phyloP scores from a whole-genome alignment of 2,888 invertebrate species.

The Conus canariensis region DNA sequence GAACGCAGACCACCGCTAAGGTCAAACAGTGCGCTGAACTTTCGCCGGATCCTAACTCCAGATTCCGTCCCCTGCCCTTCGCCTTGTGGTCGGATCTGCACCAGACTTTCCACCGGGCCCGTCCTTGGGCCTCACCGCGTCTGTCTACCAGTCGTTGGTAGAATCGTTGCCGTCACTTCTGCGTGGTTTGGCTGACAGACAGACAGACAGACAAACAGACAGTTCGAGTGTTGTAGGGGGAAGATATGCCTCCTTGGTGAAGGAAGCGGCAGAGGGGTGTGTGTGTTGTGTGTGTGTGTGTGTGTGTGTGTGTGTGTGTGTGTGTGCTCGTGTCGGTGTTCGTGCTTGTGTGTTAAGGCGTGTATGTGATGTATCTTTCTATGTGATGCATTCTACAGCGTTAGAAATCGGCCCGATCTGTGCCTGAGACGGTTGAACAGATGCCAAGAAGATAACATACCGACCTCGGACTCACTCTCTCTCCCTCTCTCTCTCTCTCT shows the following conservation, averaged over 20 bases:
- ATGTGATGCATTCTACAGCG: neutral
- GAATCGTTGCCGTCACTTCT: too few species aligned
- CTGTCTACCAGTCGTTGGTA: too few species aligned
- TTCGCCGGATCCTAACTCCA: too few species aligned
- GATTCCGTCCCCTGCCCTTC: too few species aligned
- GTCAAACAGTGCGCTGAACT: too few species aligned
- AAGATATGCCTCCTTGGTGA: neutral
- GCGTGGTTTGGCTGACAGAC: neutral
- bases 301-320: slow-evolving; percentile 1
- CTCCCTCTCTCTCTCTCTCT: neutral
- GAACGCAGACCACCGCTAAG: too few species aligned
- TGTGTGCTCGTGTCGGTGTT: neutral
- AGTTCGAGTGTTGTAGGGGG: neutral
- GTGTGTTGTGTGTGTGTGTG: neutral
- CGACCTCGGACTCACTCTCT: neutral
- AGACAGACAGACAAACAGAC: neutral
- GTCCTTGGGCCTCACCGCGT: too few species aligned
- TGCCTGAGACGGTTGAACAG: too few species aligned
- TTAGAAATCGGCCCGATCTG: neutral
- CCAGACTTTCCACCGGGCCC: too few species aligned
- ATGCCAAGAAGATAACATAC: neutral
- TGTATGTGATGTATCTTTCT: neutral
- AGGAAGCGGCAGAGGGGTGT: neutral
- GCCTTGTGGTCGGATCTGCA: too few species aligned
- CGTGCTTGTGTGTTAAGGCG: neutral